A percentile compares a stretch with the other conserved stretches of the same genome.
Conservation (phyloP, 2,113 vertebrate genomes). For the Sceloporus tristichus region DNA sequence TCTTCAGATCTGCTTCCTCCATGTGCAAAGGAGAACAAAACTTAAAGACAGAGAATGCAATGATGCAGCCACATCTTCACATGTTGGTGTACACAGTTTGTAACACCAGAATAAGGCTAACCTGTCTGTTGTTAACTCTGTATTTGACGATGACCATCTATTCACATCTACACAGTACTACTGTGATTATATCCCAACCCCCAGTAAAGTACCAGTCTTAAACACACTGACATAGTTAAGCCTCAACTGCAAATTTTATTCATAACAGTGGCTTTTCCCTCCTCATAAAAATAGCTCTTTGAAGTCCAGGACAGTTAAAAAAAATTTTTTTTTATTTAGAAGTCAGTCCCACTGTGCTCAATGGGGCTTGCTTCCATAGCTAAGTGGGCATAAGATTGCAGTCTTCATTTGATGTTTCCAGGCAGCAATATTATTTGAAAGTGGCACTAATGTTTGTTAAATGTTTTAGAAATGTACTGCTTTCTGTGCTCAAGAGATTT, state of each 20-base stretch:
- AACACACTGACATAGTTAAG: neutral
- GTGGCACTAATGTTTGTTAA: neutral
- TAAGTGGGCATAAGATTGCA: conserved; percentile 1
- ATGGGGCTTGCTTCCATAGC: neutral
- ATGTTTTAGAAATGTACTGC: neutral
- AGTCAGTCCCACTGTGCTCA: conserved; percentile 6
- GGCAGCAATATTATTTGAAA: neutral
- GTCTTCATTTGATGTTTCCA: neutral
- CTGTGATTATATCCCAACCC: neutral
- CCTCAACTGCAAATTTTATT: neutral
- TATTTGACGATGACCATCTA: neutral
- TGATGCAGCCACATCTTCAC: no score
- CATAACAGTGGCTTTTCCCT: neutral
- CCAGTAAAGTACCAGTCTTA: neutral
- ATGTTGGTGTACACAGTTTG: no score
- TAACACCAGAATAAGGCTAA: no score
- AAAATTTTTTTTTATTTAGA: conserved; percentile 11
- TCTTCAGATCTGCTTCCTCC: no score
- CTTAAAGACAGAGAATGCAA: no score
- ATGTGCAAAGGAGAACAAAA: no score
- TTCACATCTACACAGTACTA: neutral
- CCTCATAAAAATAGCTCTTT: conserved; percentile 8
- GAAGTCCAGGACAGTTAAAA: neutral
- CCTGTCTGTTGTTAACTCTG: neutral
- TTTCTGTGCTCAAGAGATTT: neutral